Base-by-base conservation (phyloP, 2,888 invertebrate species). In the Drosophila cognata region DNA sequence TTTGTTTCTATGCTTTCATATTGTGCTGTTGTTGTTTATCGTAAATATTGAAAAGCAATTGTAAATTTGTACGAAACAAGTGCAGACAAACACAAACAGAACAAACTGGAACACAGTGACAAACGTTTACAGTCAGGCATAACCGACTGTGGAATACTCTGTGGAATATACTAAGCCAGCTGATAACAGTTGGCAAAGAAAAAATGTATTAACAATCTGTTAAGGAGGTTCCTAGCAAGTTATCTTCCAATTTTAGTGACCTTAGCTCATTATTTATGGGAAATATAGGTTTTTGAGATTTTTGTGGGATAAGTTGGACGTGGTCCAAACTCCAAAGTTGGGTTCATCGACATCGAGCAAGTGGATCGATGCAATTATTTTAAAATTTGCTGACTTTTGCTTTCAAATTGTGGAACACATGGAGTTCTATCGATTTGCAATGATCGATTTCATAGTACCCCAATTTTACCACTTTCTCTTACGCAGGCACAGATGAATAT, bases 1-100 rank as follows among this genome's bases (percentile, higher is more conserved):
- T 71, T 76, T 81, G 71, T 81, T 74, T 74, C 50, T 38, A 53
- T 80, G 69, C 73, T 61, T 81, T 66, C 46, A 64, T 48, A 64
- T 69, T 82, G 56, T 55, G 56, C 41, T 43, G 36, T 67, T 52
- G 33, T 77, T 78, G 79, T 81, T 78, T 78, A 74, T 69, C 60
- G 74, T 64, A 63, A 53, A 38, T 56, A 51, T 53, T 51, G 71
- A 67, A 78, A 63, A 74, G 80, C 79, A 79, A 74, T 70, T 79
- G 72, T 59, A 67, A 63, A 58, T 77, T 77, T 67, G 51, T 52
- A n/a, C 13, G 35, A 21, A 28, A 53, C 65, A 73, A 71, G 52
- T 46, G 63, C 13, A 41, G 38, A 18, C 58, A 33, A 62, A 56
- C 64, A 77, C 79, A 79, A 82, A 33, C 33, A 82, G 74, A 29